Conservation (phyloP, 2,888 invertebrate genomes). For the Baronia brevicornis region DNA sequence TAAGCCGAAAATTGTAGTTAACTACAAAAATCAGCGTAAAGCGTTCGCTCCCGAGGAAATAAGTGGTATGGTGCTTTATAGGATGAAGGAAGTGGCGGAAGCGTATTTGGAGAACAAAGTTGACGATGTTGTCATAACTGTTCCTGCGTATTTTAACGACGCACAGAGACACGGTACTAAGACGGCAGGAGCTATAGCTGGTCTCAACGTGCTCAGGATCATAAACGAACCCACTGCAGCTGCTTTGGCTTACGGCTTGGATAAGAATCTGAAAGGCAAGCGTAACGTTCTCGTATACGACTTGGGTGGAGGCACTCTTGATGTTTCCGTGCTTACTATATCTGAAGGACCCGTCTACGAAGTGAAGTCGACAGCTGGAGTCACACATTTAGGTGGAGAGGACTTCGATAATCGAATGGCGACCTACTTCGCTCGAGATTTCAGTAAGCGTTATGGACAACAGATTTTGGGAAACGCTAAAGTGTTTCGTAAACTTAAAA, state of each 20-base stretch:
- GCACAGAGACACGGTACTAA: constrained; percentile 49
- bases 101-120: constrained; percentile 38
- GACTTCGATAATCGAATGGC: constrained; percentile 57
- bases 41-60: constrained; percentile 52
- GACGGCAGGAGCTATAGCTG: constrained; percentile 44
- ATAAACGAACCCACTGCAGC: constrained; percentile 56
- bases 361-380: constrained; percentile 48
- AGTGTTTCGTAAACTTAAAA: constrained; percentile 38
- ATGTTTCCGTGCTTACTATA: constrained; percentile 46
- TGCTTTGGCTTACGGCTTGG: constrained; percentile 48
- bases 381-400: constrained; percentile 47
- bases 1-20: constrained; percentile 46
- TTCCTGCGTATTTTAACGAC: constrained; percentile 55
- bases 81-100: constrained; percentile 51
- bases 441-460: constrained; percentile 36
- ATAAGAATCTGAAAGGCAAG: constrained; percentile 30
- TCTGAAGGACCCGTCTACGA: constrained; percentile 37
- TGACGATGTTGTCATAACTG: constrained; percentile 50
- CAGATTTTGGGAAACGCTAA: constrained; percentile 31
- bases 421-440: constrained; percentile 47
- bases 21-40: constrained; percentile 38
- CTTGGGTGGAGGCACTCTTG: constrained; percentile 53
- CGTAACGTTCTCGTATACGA: constrained; percentile 47
- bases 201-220: constrained; percentile 45
- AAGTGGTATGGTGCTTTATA: constrained; percentile 48